phyloP scores from a whole-genome alignment of 2,888 invertebrate genomes.

The Ichneumoninae sp. region DNA sequence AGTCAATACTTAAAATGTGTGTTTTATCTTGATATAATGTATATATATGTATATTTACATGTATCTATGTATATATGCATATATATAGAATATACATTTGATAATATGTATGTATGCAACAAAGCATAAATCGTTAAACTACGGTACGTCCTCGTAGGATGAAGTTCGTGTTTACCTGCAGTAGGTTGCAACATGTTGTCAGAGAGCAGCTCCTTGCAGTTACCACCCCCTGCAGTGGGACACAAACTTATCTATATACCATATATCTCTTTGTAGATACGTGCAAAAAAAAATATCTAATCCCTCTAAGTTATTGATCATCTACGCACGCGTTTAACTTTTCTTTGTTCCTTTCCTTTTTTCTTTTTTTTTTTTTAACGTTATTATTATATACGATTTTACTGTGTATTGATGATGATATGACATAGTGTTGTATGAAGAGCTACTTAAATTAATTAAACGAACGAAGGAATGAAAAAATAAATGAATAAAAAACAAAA shows the following conservation, averaged over 20 bases:
- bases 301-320: constrained; percentile 64
- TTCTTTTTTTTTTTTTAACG: constrained; percentile 15
- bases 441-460: constrained; percentile 47
- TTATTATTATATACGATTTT: constrained; percentile 9
- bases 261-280: constrained; percentile 76
- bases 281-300: constrained; percentile 61
- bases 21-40: constrained; percentile 61
- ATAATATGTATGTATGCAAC: constrained; percentile 76
- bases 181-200: constrained; percentile 84
- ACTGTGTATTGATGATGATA: constrained; percentile 58
- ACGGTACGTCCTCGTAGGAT: constrained; percentile 83
- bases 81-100: constrained; percentile 52
- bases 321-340: constrained; percentile 46
- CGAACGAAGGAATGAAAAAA: constrained; percentile 16
- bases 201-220: constrained; percentile 84
- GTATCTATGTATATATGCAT: constrained; percentile 61
- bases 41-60: constrained; percentile 60
- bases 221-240: constrained; percentile 85
- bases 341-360: background rate
- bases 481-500: constrained; percentile 8
- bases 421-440: constrained; percentile 45
- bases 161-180: constrained; percentile 85
- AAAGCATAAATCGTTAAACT: constrained; percentile 82
- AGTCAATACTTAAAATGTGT: constrained; percentile 65
- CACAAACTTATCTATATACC: constrained; percentile 85